Evolutionary conservation across 2,797 vertebrate species (phyloP).

Genomic region (Rallus crepitans): DNA sequence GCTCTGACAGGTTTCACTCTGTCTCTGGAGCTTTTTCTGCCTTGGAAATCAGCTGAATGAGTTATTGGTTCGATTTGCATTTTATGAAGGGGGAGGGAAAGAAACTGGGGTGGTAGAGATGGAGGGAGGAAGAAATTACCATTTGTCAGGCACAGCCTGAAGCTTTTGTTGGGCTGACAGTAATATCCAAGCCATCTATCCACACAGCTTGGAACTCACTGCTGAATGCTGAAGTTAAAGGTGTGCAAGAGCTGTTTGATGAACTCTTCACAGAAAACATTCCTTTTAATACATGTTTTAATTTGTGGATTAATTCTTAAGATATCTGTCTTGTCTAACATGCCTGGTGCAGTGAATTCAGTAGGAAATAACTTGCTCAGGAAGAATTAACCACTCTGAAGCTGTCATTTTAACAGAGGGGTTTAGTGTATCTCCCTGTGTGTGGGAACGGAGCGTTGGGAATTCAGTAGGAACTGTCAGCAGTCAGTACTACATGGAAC

Average conservation of each 20-base stretch:
- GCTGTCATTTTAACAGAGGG: not conserved
- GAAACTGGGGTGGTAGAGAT: not conserved
- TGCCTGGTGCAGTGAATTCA: not conserved
- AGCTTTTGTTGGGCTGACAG: not conserved
- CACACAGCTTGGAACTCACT: not conserved
- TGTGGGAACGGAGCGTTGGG: not conserved
- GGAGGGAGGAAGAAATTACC: not conserved
- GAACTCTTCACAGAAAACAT: not conserved
- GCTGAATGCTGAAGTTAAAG: not conserved
- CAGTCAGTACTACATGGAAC: fast-evolving
- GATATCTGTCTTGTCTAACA: not conserved
- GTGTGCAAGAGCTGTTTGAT: not conserved
- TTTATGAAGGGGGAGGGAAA: not conserved
- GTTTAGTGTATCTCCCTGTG: not conserved
- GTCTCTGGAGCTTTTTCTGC: not conserved
- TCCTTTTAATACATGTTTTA: not conserved
- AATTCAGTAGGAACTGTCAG: not conserved
- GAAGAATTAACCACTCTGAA: not conserved
- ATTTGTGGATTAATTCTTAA: not conserved
- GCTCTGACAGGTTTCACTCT: not conserved
- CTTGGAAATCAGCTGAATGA: not conserved
- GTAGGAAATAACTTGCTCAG: not conserved
- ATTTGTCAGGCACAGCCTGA: not conserved
- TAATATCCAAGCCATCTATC: not conserved
- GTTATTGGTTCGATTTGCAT: constrained; percentile 16